Base-by-base conservation (phyloP, 1,140 invertebrate genomes). In the Frieseomelitta varia region DNA sequence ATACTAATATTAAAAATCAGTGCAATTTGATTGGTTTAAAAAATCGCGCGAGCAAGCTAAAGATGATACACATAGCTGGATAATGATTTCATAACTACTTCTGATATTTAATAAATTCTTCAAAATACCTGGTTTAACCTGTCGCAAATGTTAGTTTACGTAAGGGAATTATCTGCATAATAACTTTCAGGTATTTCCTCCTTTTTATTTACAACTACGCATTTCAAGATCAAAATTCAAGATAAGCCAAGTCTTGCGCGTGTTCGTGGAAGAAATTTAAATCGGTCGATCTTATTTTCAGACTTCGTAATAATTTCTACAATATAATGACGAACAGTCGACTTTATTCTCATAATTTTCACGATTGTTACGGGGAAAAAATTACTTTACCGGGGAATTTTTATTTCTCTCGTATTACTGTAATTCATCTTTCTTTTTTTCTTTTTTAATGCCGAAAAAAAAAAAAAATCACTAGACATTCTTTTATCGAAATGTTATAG, bases 81-180 rank as follows among this genome's bases (percentile, higher is more conserved):
- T 71, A 71, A 71, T n/a, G 21, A 47, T n/a, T 39, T 39, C 19
- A 21, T n/a, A 71, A 71, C 39, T 47, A n/a, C 24, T 15, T 47
- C 6, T 71, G 34, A 47, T 39, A 71, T 71, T 71, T n/a, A 71
- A 71, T 71, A 71, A 71, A 71, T 71, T 71, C n/a, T 55, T 56
- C 21, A 34, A 71, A 51, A 34, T 74, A 27, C 27, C 11, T 55
- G 51, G 0, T 56, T 74, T 21, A 53, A 74, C 11, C 30, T 74
- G 11, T 27, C 55, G 72, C 11, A 74, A 74, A 74, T 74, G 4
- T 74, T 53, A 55, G 51, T 74, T 74, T 53, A 21, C 11, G 53
- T 30, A 51, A 55, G 51, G 6, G n/a, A 71, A 39, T 74, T 14
- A 30, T 30, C 51, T 56, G 51, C 19, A 74, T 56, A 27, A 73